These are phyloP conservation scores for Peromyscus melanophrys DNA, from an alignment of 2,797 vertebrate species.

Conservation along the genomic window DNA sequence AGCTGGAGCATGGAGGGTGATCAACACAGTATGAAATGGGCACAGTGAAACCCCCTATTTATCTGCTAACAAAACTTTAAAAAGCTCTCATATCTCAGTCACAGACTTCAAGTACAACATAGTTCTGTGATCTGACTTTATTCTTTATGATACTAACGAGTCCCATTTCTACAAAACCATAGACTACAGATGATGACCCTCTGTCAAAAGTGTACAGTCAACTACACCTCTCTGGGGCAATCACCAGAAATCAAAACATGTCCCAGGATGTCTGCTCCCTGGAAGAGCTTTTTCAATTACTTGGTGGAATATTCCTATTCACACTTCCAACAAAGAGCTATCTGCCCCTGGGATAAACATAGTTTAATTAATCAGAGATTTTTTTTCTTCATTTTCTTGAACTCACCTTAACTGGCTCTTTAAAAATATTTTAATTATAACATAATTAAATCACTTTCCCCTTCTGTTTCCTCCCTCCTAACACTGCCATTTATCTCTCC, in stretches of 20 bases:
- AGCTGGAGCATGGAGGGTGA: accelerated
- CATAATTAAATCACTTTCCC: not conserved
- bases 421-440: not conserved
- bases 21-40: not conserved
- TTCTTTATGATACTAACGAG: not conserved
- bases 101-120: not conserved
- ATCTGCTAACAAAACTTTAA: not conserved
- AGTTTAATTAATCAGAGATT: not conserved
- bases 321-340: not conserved
- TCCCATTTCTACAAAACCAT: not conserved
- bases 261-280: not conserved
- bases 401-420: not conserved
- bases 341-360: not conserved
- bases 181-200: not conserved
- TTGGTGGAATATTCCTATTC: not conserved
- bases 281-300: not conserved
- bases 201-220: not conserved
- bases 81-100: not conserved
- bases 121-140: not conserved
- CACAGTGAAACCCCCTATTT: not conserved
- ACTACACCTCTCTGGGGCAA: not conserved
- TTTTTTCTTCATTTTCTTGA: constrained; percentile 38
- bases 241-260: not conserved
- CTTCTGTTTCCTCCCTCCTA: not conserved
- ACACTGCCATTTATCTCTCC: not conserved